These are phyloP conservation scores for Psittacula echo DNA, from an alignment of 2,797 vertebrate species.

Conservation along the genomic window DNA sequence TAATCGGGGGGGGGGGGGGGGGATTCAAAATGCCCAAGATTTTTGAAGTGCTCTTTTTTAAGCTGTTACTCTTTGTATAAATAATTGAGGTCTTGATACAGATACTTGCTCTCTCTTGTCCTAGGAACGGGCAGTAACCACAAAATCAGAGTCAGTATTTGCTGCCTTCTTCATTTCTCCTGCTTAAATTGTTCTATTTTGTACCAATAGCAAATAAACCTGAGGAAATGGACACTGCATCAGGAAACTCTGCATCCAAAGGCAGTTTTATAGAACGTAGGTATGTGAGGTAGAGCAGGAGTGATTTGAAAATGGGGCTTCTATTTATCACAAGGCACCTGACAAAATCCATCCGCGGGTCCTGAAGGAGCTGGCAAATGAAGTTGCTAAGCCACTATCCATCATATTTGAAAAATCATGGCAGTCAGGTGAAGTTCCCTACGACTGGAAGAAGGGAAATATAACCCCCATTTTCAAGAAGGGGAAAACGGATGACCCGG, in stretches of 20 bases:
- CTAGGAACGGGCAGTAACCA: not conserved
- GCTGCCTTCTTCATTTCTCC: not conserved
- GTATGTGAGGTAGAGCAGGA: not conserved
- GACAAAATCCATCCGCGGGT: too few species aligned
- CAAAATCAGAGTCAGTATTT: not conserved
- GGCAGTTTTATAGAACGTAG: not conserved
- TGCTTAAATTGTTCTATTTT: not conserved
- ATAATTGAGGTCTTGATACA: not conserved
- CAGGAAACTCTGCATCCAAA: not conserved
- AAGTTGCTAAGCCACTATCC: too few species aligned
- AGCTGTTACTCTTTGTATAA: not conserved
- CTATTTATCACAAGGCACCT: not conserved
- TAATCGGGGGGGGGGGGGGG: accelerated
- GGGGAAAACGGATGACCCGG: too few species aligned
- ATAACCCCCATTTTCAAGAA: too few species aligned
- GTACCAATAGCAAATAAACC: not conserved
- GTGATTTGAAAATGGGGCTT: not conserved
- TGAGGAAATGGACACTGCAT: not conserved
- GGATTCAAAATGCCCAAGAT: not conserved
- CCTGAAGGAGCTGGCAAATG: too few species aligned
- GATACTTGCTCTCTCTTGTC: not conserved
- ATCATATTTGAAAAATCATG: too few species aligned
- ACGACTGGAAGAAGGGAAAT: too few species aligned
- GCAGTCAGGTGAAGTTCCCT: too few species aligned
- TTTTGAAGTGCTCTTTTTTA: not conserved